Evolutionary conservation across 2,888 invertebrate genomes (phyloP).

Genomic region (Chesias legatella): DNA sequence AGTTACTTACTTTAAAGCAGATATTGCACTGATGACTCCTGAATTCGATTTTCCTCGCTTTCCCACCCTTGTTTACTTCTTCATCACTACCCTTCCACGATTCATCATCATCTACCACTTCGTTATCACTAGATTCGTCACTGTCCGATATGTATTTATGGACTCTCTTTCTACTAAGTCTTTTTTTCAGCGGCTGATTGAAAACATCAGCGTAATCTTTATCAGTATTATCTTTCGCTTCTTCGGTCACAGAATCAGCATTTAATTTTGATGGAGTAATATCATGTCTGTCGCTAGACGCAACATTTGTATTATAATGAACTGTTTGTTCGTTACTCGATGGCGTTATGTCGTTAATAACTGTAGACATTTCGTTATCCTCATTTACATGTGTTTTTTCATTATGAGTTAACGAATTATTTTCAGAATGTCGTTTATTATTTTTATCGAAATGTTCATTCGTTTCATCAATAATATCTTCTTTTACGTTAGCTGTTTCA

Average conservation of each 20-base stretch:
- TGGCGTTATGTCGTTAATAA: too few species aligned
- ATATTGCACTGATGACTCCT: constrained; percentile 61
- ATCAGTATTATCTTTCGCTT: constrained; percentile 5
- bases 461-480: not conserved
- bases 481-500: not conserved
- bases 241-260: not conserved
- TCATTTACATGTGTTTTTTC: too few species aligned
- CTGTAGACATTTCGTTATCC: too few species aligned
- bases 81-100: constrained; percentile 2
- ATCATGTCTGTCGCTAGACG: not conserved
- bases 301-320: not conserved
- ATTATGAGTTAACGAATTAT: too few species aligned
- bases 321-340: not conserved
- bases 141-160: not conserved
- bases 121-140: constrained; percentile 6
- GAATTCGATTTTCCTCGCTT: constrained; percentile 37
- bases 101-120: constrained; percentile 11
- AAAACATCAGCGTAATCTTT: constrained; percentile 4
- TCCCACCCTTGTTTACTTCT: constrained; percentile 6
- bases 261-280: not conserved
- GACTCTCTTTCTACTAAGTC: not conserved
- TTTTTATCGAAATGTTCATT: not conserved
- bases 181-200: constrained; percentile 6
- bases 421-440: too few species aligned
- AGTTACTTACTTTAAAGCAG: constrained; percentile 54